Evolutionary conservation across 2,797 vertebrate species (phyloP).

Genomic region (Paguma larvata): DNA sequence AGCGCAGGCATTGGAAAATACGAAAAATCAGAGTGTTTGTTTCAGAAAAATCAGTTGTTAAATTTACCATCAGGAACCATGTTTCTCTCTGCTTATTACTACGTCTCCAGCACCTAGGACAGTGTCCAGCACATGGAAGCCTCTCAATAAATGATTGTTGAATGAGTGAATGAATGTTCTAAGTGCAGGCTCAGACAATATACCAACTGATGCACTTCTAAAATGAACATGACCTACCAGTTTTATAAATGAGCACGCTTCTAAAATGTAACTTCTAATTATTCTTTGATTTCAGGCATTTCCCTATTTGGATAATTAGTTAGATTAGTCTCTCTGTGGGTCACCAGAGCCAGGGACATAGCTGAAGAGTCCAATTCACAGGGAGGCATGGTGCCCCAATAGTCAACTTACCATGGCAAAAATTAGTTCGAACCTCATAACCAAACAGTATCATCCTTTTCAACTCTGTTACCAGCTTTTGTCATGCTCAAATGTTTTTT

Average conservation of each 20-base stretch:
- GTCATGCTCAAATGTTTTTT: background rate
- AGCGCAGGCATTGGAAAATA: conserved; percentile 27
- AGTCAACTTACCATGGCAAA: background rate
- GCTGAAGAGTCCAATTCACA: background rate
- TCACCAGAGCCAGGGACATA: background rate
- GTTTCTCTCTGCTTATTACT: background rate
- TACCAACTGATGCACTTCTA: background rate
- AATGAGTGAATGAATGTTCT: background rate
- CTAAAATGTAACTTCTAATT: background rate
- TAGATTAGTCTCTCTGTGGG: background rate
- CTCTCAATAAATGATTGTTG: background rate
- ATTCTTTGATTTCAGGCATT: conserved; percentile 14
- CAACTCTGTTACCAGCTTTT: background rate
- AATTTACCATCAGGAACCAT: background rate
- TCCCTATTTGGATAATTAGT: conserved; percentile 7
- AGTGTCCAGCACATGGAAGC: background rate
- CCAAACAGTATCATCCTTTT: background rate
- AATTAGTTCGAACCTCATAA: background rate
- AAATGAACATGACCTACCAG: background rate
- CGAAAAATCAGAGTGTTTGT: background rate
- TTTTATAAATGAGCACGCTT: background rate
- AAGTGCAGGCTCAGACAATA: background rate
- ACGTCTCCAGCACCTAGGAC: background rate
- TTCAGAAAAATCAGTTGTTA: conserved; percentile 9
- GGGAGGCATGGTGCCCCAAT: background rate